Percentiles rank a stretch among this genome's conserved stretches.
Conservation (phyloP, 1,140 invertebrate genomes). For the Muscidifurax raptorellus region DNA sequence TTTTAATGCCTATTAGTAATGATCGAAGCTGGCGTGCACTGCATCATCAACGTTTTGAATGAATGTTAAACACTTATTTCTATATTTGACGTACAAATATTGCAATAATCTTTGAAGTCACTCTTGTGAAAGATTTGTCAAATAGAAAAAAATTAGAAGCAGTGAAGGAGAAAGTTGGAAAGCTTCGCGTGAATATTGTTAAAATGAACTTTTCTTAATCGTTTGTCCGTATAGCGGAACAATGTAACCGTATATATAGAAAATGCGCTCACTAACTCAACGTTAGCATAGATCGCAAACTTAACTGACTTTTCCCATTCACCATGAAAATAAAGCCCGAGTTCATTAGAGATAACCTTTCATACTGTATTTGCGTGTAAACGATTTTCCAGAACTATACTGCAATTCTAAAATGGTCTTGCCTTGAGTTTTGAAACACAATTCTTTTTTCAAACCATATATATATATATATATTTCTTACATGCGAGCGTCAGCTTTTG, state of each 20-base stretch:
- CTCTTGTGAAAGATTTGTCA: not conserved
- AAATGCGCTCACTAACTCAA: slow-evolving; percentile 53
- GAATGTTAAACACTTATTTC: not conserved
- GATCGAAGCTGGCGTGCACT: not conserved
- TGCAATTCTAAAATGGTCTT: not conserved
- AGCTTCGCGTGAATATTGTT: not conserved
- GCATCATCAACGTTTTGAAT: not conserved
- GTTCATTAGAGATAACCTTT: slow-evolving; percentile 12
- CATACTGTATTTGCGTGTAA: not conserved
- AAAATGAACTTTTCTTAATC: slow-evolving; percentile 31
- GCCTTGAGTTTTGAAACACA: not conserved
- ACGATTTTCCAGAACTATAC: not conserved
- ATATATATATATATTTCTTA: not conserved
- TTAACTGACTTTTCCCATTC: slow-evolving; percentile 35
- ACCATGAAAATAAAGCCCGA: not conserved
- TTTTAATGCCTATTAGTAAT: not conserved
- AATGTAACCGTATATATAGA: slow-evolving; percentile 20
- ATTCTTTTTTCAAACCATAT: not conserved
- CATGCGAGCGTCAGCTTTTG: not conserved
- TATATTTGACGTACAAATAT: not conserved
- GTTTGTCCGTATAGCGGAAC: slow-evolving; percentile 43
- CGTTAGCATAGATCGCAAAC: not conserved
- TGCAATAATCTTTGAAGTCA: not conserved
- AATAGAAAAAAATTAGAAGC: not conserved
- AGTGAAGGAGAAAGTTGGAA: slow-evolving; percentile 12